Percentiles rank a stretch among this genome's conserved stretches.
Evolutionary conservation across 2,797 vertebrate species (phyloP).

Genomic region (Catamblyrhynchus diadema): DNA sequence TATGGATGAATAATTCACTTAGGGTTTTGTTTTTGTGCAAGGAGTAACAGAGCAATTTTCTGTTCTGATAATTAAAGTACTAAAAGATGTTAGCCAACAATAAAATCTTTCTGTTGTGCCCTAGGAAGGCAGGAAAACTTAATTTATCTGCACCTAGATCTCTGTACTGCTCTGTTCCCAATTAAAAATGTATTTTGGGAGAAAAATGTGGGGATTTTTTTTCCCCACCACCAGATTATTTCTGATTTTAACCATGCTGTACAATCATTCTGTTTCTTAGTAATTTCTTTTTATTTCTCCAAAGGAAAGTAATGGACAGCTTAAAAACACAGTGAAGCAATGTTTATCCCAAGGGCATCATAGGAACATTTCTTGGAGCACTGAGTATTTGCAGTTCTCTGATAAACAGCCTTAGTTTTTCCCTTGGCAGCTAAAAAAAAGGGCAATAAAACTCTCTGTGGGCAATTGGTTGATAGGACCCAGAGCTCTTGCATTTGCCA

Average conservation of each 20-base stretch:
- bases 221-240: neutral
- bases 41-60: neutral
- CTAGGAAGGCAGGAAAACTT: neutral
- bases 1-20: neutral
- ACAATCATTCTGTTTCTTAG: neutral
- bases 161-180: neutral
- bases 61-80: neutral
- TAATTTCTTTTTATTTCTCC: neutral
- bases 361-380: conserved; percentile 5
- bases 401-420: conserved; percentile 17
- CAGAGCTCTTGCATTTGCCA: conserved; percentile 5
- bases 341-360: conserved; percentile 12
- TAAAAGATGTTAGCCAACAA: neutral
- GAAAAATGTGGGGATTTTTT: neutral
- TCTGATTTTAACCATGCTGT: conserved; percentile 1
- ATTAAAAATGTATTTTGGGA: conserved; percentile 8
- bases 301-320: neutral
- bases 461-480: neutral
- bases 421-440: neutral
- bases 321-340: conserved; percentile 25
- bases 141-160: neutral
- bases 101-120: neutral
- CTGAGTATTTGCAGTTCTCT: conserved; percentile 1
- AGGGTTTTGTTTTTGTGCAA: neutral
- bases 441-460: neutral